Percentiles rank a stretch among this genome's conserved stretches.
phyloP scores from a whole-genome alignment of 1,140 invertebrate genomes.

The Lepidostoma basale region DNA sequence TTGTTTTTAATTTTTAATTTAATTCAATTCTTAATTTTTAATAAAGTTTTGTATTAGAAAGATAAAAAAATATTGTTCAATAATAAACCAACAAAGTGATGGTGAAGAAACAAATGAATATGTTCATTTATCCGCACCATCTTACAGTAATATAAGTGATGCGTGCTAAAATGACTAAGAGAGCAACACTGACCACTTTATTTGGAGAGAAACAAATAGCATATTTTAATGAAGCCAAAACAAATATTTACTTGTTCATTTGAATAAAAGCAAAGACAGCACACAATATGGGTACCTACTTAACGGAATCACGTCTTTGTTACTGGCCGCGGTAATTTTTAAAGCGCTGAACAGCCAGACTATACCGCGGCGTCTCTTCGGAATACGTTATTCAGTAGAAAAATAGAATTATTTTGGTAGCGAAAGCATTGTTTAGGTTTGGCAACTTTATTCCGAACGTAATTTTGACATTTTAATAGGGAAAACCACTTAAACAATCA shows the following conservation, averaged over 20 bases:
- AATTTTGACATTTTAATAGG: neutral
- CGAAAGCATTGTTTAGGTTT: conserved; percentile 10
- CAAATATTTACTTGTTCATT: neutral
- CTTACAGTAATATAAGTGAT: too few species aligned
- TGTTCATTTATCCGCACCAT: too few species aligned
- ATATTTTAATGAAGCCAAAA: neutral
- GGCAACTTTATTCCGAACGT: neutral
- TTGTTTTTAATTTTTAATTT: too few species aligned
- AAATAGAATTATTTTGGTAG: too few species aligned
- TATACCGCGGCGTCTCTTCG: neutral
- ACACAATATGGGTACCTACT: neutral
- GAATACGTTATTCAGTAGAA: conserved; percentile 5
- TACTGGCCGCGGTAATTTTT: neutral
- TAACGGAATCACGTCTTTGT: neutral
- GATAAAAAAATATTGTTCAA: too few species aligned
- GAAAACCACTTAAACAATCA: conserved; percentile 33
- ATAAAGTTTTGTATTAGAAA: too few species aligned
- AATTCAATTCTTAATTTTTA: too few species aligned
- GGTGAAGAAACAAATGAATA: too few species aligned
- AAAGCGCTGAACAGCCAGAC: neutral
- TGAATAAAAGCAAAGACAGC: neutral
- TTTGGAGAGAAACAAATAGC: too few species aligned
- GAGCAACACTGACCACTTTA: too few species aligned
- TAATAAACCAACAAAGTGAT: too few species aligned
- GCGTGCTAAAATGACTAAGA: too few species aligned